Evolutionary conservation across 2,113 vertebrate genomes (phyloP).

Genomic region (Nycticorax nycticorax): DNA sequence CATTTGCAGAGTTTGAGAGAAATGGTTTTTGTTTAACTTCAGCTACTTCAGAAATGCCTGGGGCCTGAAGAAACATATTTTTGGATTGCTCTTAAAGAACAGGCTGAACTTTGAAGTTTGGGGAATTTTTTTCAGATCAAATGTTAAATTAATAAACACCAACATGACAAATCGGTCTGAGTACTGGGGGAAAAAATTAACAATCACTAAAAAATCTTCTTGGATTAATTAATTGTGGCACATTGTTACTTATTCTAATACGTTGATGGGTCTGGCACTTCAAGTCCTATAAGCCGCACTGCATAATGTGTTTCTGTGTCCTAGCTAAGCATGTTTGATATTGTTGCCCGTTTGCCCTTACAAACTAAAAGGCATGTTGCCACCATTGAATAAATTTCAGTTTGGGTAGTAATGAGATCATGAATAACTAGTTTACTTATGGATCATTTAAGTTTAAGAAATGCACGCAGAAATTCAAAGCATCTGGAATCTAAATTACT

Average conservation of each 20-base stretch:
- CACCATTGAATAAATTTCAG: not conserved
- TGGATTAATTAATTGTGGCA: slow-evolving; percentile 48
- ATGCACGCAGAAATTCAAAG: not conserved
- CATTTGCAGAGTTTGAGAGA: slow-evolving; percentile 54
- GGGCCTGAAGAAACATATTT: slow-evolving; percentile 71
- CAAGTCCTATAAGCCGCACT: not conserved
- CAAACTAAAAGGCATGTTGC: not conserved
- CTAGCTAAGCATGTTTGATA: not conserved
- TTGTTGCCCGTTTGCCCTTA: not conserved
- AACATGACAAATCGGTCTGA: slow-evolving; percentile 55
- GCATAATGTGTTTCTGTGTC: not conserved
- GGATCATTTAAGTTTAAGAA: not conserved
- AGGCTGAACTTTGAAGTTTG: slow-evolving; percentile 66
- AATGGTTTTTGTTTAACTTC: slow-evolving; percentile 67
- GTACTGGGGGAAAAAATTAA: slow-evolving; percentile 1
- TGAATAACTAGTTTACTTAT: not conserved
- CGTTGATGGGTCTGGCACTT: not conserved
- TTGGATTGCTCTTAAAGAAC: slow-evolving; percentile 72
- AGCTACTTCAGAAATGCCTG: slow-evolving; percentile 70
- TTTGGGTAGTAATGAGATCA: not conserved
- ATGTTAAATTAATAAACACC: slow-evolving; percentile 69
- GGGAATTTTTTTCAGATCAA: slow-evolving; percentile 47
- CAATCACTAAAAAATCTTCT: slow-evolving; percentile 37
- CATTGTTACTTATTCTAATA: slow-evolving; percentile 18
- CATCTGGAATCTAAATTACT: not conserved